Percentiles rank a stretch among this genome's conserved stretches.
Evolutionary conservation across 2,888 invertebrate species (phyloP).

Genomic region (Gastracanthus pulcherrimus): DNA sequence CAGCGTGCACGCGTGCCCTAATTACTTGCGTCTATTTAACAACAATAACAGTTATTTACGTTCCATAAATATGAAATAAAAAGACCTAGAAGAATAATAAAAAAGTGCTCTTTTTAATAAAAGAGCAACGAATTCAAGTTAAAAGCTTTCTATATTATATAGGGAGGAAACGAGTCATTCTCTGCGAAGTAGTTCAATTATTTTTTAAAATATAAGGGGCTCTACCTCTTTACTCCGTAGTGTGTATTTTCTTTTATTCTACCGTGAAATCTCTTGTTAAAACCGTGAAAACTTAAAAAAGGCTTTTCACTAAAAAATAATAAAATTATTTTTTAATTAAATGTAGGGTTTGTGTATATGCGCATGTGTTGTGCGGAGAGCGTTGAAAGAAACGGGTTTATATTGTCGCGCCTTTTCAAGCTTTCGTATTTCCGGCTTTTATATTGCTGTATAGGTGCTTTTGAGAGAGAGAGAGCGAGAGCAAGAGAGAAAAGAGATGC

Average conservation of each 20-base stretch:
- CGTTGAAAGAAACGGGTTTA: constrained; percentile 8
- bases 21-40: too few relatives aligned
- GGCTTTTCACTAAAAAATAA: neutral
- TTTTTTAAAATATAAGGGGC: too few relatives aligned
- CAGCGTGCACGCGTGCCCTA: too few relatives aligned
- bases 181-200: too few relatives aligned
- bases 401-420: constrained; percentile 7
- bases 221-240: too few relatives aligned
- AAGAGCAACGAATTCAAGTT: too few relatives aligned
- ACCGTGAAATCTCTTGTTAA: neutral
- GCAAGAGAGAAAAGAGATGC: neutral
- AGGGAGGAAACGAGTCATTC: too few relatives aligned
- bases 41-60: too few relatives aligned
- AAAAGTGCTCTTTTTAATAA: too few relatives aligned
- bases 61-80: too few relatives aligned
- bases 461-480: neutral
- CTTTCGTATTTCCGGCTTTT: constrained; percentile 20
- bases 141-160: too few relatives aligned
- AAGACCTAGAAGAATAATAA: too few relatives aligned
- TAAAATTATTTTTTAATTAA: neutral
- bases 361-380: neutral
- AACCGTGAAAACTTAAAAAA: neutral
- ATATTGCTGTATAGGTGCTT: neutral
- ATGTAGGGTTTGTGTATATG: neutral
- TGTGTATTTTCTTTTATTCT: neutral